These are phyloP conservation scores for Pantherophis guttatus DNA, from an alignment of 2,113 vertebrate species.

Conservation along the genomic window DNA sequence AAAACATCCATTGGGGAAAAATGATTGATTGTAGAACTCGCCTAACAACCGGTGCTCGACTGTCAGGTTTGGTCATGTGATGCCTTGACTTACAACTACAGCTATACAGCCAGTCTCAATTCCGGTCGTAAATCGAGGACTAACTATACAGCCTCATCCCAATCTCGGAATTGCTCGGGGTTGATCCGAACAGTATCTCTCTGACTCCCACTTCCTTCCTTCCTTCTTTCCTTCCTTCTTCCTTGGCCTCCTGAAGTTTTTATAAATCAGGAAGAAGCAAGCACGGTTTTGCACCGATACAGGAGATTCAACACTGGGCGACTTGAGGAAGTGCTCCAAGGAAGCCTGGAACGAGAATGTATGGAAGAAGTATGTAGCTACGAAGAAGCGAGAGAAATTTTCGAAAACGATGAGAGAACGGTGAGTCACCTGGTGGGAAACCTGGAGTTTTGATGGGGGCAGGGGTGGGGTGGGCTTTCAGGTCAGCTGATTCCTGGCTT, in stretches of 20 bases:
- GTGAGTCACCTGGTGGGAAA: slow-evolving; percentile 45
- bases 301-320: slow-evolving; percentile 79
- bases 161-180: background rate
- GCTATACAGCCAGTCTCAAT: background rate
- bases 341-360: slow-evolving; percentile 87
- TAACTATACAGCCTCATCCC: background rate
- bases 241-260: slow-evolving; percentile 69
- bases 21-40: background rate
- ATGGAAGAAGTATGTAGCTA: slow-evolving; percentile 79
- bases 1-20: background rate
- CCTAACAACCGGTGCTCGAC: background rate
- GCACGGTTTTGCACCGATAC: slow-evolving; percentile 70
- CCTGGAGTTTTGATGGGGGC: background rate
- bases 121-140: background rate
- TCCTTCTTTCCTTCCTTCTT: background rate
- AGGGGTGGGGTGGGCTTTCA: background rate
- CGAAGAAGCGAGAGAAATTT: slow-evolving; percentile 89
- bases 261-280: slow-evolving; percentile 68
- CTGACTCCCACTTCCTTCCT: background rate
- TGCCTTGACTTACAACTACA: background rate
- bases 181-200: background rate
- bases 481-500: background rate
- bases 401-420: slow-evolving; percentile 83
- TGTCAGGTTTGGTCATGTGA: background rate
- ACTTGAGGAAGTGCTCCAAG: slow-evolving; percentile 81